Base-by-base conservation (phyloP, 2,113 vertebrate species). In the Lutjanus erythropterus region DNA sequence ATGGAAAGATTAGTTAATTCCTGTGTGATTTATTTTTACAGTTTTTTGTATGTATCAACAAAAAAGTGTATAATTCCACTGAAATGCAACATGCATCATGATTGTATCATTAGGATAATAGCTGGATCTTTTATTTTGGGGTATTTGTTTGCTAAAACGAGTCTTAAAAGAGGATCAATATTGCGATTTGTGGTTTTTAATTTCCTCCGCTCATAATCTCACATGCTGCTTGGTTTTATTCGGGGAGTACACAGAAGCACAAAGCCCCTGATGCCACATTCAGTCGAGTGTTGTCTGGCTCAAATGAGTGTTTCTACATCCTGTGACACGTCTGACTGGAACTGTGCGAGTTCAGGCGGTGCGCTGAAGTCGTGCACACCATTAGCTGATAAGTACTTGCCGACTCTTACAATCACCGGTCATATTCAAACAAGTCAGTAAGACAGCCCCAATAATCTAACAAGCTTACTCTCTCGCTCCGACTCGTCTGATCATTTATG, bases 371-470 rank as follows among this genome's bases (percentile, higher is more conserved):
- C 81, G 66, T 70, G 67, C 69, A 65, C 74, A 69, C 76, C 82
- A 79, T 84, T 80, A 75, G 83, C 74, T 71, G 44, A 64, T 81
- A 83, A 86, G 77, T 37, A 75, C 71, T 68, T 46, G 58, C 81
- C 86, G 80, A 87, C 84, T 73, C 52, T 31, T 71, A 60, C 78
- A 66, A 86, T 83, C 78, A 80, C 42, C 77, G 86, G 62, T 86
- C 76, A 84, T 62, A 88, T 85, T 87, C 67, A 77, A 85, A 83
- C 80, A 78, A 80, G 75, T 76, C 82, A 55, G 75, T 47, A 46
- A 74, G 76, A 81, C 69, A 46, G 77, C 52, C 75, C 69, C 84
- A 86, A 87, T 87, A 91, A 88, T 80, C 83, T 70, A 78, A 81
- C 81, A 82, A 73, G 77, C 77, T 84, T 50, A 70, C 69, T 41